phyloP scores from a whole-genome alignment of 2,113 vertebrate genomes.

The Tupaia chinensis region DNA sequence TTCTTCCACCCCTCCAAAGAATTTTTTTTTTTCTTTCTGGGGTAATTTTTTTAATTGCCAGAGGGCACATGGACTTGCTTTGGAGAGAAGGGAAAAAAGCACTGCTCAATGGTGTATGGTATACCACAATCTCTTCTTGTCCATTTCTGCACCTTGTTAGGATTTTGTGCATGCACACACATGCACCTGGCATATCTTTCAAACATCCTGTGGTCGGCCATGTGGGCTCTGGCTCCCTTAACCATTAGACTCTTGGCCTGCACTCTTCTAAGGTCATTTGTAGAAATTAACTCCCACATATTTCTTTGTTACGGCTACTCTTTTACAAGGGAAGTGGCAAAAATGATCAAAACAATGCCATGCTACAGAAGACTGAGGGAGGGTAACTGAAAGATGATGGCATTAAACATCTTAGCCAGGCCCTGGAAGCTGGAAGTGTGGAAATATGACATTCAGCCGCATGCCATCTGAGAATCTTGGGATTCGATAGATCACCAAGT shows the following conservation, averaged over 20 bases:
- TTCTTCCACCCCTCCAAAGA: neutral
- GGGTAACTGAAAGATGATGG: neutral
- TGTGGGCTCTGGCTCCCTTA: too few species aligned
- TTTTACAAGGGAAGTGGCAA: neutral
- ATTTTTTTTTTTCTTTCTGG: neutral
- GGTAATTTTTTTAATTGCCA: too few species aligned
- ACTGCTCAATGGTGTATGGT: too few species aligned
- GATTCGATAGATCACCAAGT: neutral
- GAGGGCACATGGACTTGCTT: too few species aligned
- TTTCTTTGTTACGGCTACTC: neutral
- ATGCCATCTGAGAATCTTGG: neutral
- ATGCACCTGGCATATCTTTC: too few species aligned
- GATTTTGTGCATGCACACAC: too few species aligned
- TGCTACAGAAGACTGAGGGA: neutral
- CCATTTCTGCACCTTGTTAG: too few species aligned
- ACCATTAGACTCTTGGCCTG: too few species aligned
- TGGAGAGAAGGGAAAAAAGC: too few species aligned
- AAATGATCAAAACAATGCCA: neutral
- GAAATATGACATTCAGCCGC: neutral
- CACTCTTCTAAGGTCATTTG: neutral
- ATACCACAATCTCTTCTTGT: too few species aligned
- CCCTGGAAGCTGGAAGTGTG: neutral
- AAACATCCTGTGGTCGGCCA: too few species aligned
- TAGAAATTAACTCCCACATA: neutral
- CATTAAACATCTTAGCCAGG: neutral